These are phyloP conservation scores for Heterohyrax brucei DNA, from an alignment of 2,797 vertebrate genomes.

Conservation along the genomic window DNA sequence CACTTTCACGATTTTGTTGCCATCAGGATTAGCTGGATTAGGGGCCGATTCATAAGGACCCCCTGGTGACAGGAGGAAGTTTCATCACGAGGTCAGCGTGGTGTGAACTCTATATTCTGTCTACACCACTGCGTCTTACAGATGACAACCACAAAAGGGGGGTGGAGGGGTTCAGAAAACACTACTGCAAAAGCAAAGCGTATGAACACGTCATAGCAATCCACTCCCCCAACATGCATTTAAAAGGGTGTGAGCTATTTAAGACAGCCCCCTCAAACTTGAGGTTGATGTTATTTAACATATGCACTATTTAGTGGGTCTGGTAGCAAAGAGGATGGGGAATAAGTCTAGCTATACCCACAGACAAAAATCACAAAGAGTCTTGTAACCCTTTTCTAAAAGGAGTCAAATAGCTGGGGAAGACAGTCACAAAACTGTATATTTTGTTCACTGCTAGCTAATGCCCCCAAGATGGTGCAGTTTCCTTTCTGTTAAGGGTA, in stretches of 20 bases:
- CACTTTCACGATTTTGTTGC: slow-evolving; percentile 93
- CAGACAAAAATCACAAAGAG: slow-evolving; percentile 86
- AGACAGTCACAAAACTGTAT: slow-evolving; percentile 81
- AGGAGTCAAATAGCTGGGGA: slow-evolving; percentile 79
- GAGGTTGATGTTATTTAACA: slow-evolving; percentile 78
- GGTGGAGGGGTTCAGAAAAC: slow-evolving; percentile 38
- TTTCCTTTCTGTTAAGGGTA: slow-evolving; percentile 70
- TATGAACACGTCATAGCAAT: slow-evolving; percentile 81
- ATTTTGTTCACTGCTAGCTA: slow-evolving; percentile 78
- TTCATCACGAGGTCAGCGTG: slow-evolving; percentile 94
- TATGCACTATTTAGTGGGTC: slow-evolving; percentile 87
- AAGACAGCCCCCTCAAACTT: slow-evolving; percentile 76
- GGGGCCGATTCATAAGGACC: slow-evolving; percentile 95
- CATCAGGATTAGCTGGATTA: slow-evolving; percentile 99
- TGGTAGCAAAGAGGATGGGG: slow-evolving; percentile 80
- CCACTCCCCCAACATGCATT: slow-evolving; percentile 65
- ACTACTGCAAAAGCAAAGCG: slow-evolving; percentile 80
- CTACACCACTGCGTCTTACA: slow-evolving; percentile 89
- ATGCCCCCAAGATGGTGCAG: slow-evolving; percentile 77
- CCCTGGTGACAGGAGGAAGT: slow-evolving; percentile 95
- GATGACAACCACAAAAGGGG: slow-evolving; percentile 82
- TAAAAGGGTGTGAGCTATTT: slow-evolving; percentile 68
- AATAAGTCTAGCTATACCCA: slow-evolving; percentile 83
- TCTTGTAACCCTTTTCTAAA: slow-evolving; percentile 81
- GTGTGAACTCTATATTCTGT: slow-evolving; percentile 92